Base-by-base conservation (phyloP, 2,797 vertebrate genomes). In the Typhlichthys subterraneus region DNA sequence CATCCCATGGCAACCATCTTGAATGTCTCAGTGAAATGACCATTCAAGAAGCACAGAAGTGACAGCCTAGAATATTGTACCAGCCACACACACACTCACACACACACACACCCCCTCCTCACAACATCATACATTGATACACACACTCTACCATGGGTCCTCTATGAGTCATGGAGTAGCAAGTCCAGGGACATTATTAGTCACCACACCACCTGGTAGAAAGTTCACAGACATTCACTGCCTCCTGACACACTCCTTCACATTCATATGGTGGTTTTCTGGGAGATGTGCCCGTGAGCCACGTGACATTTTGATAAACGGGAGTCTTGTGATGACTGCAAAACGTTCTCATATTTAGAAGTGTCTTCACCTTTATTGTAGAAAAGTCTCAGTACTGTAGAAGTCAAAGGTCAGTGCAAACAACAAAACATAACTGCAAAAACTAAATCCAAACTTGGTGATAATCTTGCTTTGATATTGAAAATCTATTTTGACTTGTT, bases 161-260 rank as follows among this genome's bases (percentile, higher is more conserved):
- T 19, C 59, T 47, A 29, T 77, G 72, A 87, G 70, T 80, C 80
- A 79, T 59, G 63, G 69, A 76, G 82, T 68, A 83, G 64, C 76
- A 45, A 4, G 33, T 68, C 62, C 47, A 14, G 29, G 56, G 17
- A 23, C 60, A 60, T 62, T 56, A 55, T 79, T 63, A 84, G 58
- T 84, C 73, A 84, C 72, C 68, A 46, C 57, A 53, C 65, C 63
- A 68, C 69, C 75, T 57, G 70, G 48, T 71, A 72, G 51, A 46
- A 53, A 75, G 45, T 71, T 69, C 48, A 63, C 29, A 45, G 50
- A 53, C 67, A 75, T 65, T 69, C 53, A 53, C 51, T 46, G 54
- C 29, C 65, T 71, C 73, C 65, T 72, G 47, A 68, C 38, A 73
- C 48, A 59, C 71, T 10, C 66, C 67, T 65, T 78, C 74, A 48